Conservation (phyloP, 2,888 invertebrate species). For the Ophion slaviceki region DNA sequence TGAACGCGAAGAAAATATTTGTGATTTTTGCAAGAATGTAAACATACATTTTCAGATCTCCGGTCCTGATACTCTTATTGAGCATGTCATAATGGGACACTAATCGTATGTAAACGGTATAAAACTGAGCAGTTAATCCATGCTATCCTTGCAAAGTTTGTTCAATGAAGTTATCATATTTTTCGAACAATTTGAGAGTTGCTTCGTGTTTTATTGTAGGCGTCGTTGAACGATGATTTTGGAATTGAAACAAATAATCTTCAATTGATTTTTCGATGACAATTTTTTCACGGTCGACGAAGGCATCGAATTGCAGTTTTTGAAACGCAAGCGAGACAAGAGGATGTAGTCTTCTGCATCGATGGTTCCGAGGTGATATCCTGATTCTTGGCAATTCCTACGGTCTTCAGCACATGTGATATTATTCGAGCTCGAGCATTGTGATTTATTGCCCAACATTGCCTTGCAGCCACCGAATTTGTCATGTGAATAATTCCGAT, state of each 20-base stretch:
- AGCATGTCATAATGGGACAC: no score
- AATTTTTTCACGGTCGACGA: constrained; percentile 54
- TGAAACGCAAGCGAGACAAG: constrained; percentile 63
- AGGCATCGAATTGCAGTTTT: constrained; percentile 71
- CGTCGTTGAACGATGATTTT: not conserved
- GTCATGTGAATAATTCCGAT: constrained; percentile 67
- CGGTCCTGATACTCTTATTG: no score
- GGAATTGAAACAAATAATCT: no score
- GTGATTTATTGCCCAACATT: constrained; percentile 68
- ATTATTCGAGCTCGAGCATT: constrained; percentile 62
- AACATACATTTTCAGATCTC: no score
- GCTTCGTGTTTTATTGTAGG: constrained; percentile 37
- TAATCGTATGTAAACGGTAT: no score
- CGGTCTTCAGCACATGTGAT: constrained; percentile 58
- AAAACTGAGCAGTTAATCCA: constrained; percentile 69
- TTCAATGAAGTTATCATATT: constrained; percentile 69
- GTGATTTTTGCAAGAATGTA: no score
- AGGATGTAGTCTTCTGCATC: constrained; percentile 66
- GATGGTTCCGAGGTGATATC: constrained; percentile 52
- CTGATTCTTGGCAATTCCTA: constrained; percentile 51
- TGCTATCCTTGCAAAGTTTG: constrained; percentile 63
- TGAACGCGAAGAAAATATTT: no score
- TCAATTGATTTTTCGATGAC: constrained; percentile 2
- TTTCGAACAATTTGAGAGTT: constrained; percentile 55
- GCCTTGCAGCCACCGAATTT: constrained; percentile 57